phyloP scores from a whole-genome alignment of 1,140 invertebrate genomes.

The Heliconius melpomene region DNA sequence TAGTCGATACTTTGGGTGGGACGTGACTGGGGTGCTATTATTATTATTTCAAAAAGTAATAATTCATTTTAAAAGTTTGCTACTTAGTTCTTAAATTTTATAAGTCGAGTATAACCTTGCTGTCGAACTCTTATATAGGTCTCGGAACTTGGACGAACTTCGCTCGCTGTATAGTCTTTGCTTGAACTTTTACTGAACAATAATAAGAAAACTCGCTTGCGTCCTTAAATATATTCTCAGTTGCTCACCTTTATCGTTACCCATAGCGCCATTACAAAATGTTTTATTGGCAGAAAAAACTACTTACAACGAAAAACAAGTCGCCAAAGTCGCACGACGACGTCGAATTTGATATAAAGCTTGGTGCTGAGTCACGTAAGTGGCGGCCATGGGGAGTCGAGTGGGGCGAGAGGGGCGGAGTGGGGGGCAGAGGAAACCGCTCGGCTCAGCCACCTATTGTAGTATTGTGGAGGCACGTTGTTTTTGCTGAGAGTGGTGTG shows the following conservation, averaged over 20 bases:
- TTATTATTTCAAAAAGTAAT: constrained; percentile 16
- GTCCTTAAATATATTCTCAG: constrained; percentile 55
- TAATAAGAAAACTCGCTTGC: constrained; percentile 40
- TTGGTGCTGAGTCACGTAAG: constrained; percentile 72
- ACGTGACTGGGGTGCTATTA: neutral
- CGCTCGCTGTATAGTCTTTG: constrained; percentile 37
- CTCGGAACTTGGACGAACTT: constrained; percentile 39
- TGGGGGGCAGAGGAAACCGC: constrained; percentile 49
- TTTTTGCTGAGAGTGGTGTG: constrained; percentile 68
- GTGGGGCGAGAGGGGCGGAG: constrained; percentile 38
- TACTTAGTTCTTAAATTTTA: constrained; percentile 36
- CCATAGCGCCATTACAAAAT: constrained; percentile 61
- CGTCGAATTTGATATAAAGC: constrained; percentile 74
- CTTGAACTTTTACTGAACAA: constrained; percentile 51
- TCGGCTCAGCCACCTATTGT: constrained; percentile 71
- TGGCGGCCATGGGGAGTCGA: constrained; percentile 48
- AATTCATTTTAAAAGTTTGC: constrained; percentile 35
- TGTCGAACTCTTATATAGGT: constrained; percentile 38
- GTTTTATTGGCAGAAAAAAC: constrained; percentile 59
- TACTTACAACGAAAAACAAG: constrained; percentile 67
- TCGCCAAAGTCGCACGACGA: constrained; percentile 56
- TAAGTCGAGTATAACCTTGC: constrained; percentile 41
- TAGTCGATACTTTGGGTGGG: neutral
- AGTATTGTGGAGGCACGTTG: constrained; percentile 72
- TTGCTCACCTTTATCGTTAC: constrained; percentile 58